These are phyloP conservation scores for Ennomos erosarius DNA, from an alignment of 2,888 invertebrate species.

Conservation along the genomic window DNA sequence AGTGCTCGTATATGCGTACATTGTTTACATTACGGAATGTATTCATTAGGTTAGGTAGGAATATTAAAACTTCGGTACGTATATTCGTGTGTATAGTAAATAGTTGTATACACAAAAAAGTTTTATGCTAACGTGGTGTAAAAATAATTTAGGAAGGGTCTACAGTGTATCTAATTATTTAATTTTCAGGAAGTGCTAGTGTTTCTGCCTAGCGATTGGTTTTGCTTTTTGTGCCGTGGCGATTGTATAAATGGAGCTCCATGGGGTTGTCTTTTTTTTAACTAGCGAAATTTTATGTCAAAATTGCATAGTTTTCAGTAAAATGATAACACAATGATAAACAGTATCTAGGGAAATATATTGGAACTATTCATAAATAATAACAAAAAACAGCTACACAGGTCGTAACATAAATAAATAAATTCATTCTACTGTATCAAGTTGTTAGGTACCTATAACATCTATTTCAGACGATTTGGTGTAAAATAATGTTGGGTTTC, in stretches of 20 bases:
- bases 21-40: slow-evolving; percentile 38
- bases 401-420: too few relatives aligned
- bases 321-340: background rate
- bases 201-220: slow-evolving; percentile 51
- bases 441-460: too few relatives aligned
- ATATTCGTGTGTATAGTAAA: too few relatives aligned
- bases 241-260: slow-evolving; percentile 70
- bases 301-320: slow-evolving; percentile 51
- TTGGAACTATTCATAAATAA: too few relatives aligned
- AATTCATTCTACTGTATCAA: too few relatives aligned
- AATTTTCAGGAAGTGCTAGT: slow-evolving; percentile 33
- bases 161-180: slow-evolving; percentile 9
- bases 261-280: slow-evolving; percentile 53
- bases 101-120: too few relatives aligned
- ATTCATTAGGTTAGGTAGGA: slow-evolving; percentile 15
- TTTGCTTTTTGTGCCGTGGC: slow-evolving; percentile 50
- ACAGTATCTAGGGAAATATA: background rate
- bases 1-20: background rate
- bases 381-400: too few relatives aligned
- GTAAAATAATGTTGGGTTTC: too few relatives aligned
- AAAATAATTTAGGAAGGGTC: slow-evolving; percentile 6
- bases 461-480: too few relatives aligned
- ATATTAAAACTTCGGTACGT: too few relatives aligned
- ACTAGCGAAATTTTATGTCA: slow-evolving; percentile 53
- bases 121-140: too few relatives aligned